phyloP scores from a whole-genome alignment of 2,113 vertebrate species.

The Oncorhynchus nerka region DNA sequence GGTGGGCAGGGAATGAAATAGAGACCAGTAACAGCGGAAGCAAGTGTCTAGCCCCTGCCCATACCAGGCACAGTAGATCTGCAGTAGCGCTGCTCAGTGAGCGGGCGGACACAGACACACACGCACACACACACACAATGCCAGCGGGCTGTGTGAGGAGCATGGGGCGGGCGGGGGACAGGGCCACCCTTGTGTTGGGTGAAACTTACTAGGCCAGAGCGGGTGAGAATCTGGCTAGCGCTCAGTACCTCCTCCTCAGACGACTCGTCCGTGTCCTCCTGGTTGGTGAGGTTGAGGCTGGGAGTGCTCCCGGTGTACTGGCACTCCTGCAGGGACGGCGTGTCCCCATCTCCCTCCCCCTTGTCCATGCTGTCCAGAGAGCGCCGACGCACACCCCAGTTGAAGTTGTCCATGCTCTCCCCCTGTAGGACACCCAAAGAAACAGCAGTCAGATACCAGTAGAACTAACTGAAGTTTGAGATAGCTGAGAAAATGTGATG shows the following conservation, averaged over 20 bases:
- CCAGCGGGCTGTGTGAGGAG: constrained; percentile 58
- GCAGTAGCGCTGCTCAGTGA: background rate
- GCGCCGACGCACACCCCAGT: constrained; percentile 96
- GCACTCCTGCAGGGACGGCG: constrained; percentile 91
- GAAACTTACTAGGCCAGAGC: constrained; percentile 86
- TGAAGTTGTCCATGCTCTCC: constrained; percentile 99
- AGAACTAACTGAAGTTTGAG: too few relatives aligned
- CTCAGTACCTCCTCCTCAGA: constrained; percentile 97
- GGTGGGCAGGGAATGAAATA: constrained; percentile 18
- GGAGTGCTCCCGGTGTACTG: constrained; percentile 93
- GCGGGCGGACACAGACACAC: too few relatives aligned
- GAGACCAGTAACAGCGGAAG: constrained; percentile 67
- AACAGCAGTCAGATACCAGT: constrained; percentile 34
- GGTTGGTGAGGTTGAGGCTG: constrained; percentile 95
- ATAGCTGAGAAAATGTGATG: background rate
- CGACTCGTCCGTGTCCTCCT: constrained; percentile 97
- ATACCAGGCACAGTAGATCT: constrained; percentile 12
- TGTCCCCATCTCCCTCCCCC: constrained; percentile 97
- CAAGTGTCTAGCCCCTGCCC: constrained; percentile 66
- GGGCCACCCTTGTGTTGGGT: constrained; percentile 36
- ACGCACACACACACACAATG: constrained; percentile 53
- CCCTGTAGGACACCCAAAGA: constrained; percentile 77
- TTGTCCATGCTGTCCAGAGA: constrained; percentile 98
- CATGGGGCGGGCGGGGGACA: background rate
- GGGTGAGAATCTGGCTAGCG: constrained; percentile 93